Base-by-base conservation (phyloP, 2,113 vertebrate genomes). In the Epinephelus fuscoguttatus region DNA sequence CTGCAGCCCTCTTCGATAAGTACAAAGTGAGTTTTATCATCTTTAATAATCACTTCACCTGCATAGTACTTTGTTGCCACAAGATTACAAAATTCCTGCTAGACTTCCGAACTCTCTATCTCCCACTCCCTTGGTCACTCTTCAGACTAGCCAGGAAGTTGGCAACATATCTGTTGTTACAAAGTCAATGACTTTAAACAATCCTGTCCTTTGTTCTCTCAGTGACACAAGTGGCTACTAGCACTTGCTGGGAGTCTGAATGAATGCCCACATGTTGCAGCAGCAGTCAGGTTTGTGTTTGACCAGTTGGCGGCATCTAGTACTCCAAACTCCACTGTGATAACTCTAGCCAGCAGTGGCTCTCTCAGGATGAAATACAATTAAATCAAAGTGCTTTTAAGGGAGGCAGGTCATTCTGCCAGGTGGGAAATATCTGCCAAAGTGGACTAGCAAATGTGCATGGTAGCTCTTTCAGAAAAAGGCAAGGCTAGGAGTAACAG, bases 251-350 rank as follows among this genome's bases (percentile, higher is more conserved):
- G 21, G 8, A 53, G 60, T 53, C 59, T 40, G 14, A n/a, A 52
- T 18, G 11, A 30, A 60, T 49, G 42, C 4, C 59, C 59, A 61
- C 47, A 53, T 42, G 60, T 53, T 40, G 21, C 30, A 52, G 47
- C 60, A 63, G 71, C 64, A 68, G 40, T 45, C 47, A 30, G 23
- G 69, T 5, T 55, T 55, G 61, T 75, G 30, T 64, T 64, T 45
- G 33, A 37, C 33, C 33, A 37, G 33, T 37, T 37, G n/a, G 40
- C 6, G 6, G 4, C 42, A 14, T 59, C 23, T 9, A 62, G 47
- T 37, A 11, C 45, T 25, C 14, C 47, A 52, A 49, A 21, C 42
- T 17, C 18, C 56, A 33, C 42, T 49, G 25, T n/a, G 45, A 18
- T 25, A 18, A 1, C 37, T 17, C 18, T 6, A 74, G 42, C 23